A percentile compares a stretch with the other conserved stretches of the same genome.
Evolutionary conservation across 2,888 invertebrate species (phyloP).

Genomic region (Leptogaster cylindrica): DNA sequence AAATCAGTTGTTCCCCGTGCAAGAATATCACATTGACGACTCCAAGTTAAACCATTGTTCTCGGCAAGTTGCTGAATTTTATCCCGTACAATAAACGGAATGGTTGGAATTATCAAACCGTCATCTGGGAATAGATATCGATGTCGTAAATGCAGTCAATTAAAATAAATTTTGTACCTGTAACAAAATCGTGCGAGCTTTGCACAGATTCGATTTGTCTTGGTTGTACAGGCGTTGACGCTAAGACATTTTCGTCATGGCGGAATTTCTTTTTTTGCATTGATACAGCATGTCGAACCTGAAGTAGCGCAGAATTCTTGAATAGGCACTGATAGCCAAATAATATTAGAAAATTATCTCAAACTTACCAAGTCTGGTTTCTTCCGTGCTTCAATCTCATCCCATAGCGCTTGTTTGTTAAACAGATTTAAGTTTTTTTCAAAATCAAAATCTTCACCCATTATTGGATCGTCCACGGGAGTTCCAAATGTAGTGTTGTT

Average conservation of each 20-base stretch:
- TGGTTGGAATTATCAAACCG: slow-evolving; percentile 80
- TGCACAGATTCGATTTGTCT: slow-evolving; percentile 71
- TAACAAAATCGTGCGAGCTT: slow-evolving; percentile 58
- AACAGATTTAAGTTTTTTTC: slow-evolving; percentile 92
- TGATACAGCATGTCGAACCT: slow-evolving; percentile 52
- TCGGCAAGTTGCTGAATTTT: slow-evolving; percentile 75
- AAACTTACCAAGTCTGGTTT: slow-evolving; percentile 67
- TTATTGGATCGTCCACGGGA: slow-evolving; percentile 59
- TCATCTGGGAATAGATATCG: too few species aligned
- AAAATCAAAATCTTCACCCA: slow-evolving; percentile 85
- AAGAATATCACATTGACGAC: slow-evolving; percentile 75
- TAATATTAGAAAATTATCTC: slow-evolving; percentile 5
- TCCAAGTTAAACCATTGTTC: slow-evolving; percentile 69
- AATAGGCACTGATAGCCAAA: neutral
- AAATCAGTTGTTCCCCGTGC: slow-evolving; percentile 87
- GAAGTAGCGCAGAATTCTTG: slow-evolving; percentile 50
- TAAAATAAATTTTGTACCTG: too few species aligned
- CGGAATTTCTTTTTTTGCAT: slow-evolving; percentile 67
- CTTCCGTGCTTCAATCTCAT: slow-evolving; percentile 70
- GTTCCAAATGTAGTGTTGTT: slow-evolving; percentile 59
- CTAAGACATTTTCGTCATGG: slow-evolving; percentile 86
- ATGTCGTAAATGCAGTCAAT: too few species aligned
- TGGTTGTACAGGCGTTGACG: slow-evolving; percentile 68
- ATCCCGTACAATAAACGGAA: slow-evolving; percentile 70
- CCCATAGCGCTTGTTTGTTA: slow-evolving; percentile 83